Evolutionary conservation across 2,888 invertebrate species (phyloP).

Genomic region (Meteorus colon): DNA sequence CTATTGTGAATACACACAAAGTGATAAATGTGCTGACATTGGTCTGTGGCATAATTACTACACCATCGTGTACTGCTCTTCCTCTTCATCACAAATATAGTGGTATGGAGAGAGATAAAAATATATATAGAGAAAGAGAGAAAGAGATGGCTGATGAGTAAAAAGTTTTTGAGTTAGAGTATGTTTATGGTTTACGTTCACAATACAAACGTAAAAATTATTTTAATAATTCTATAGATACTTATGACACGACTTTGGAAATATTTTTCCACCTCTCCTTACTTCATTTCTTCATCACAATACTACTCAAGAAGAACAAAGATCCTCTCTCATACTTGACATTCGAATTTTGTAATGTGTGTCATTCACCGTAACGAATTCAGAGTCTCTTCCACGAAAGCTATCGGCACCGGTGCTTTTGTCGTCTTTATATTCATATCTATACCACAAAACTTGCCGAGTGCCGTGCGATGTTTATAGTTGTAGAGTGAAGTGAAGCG

Average conservation of each 20-base stretch:
- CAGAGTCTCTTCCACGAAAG: constrained; percentile 18
- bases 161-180: too few species aligned
- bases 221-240: background rate
- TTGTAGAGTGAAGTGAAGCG: background rate
- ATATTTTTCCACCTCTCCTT: background rate
- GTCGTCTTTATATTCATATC: constrained; percentile 1
- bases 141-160: too few species aligned
- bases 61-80: constrained; percentile 47
- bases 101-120: background rate
- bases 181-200: too few species aligned
- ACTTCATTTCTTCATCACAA: too few species aligned
- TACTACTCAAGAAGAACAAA: background rate
- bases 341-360: constrained; percentile 22
- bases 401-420: constrained; percentile 16
- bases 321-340: background rate
- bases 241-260: background rate
- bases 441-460: constrained; percentile 7
- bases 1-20: constrained; percentile 55
- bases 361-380: constrained; percentile 7
- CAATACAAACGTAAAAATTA: too few species aligned
- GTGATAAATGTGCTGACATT: constrained; percentile 63
- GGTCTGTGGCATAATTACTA: constrained; percentile 60
- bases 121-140: too few species aligned
- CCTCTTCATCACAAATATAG: constrained; percentile 6
- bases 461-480: background rate